Evolutionary conservation across 2,888 invertebrate genomes (phyloP).

Genomic region (Drosophila phalerata): DNA sequence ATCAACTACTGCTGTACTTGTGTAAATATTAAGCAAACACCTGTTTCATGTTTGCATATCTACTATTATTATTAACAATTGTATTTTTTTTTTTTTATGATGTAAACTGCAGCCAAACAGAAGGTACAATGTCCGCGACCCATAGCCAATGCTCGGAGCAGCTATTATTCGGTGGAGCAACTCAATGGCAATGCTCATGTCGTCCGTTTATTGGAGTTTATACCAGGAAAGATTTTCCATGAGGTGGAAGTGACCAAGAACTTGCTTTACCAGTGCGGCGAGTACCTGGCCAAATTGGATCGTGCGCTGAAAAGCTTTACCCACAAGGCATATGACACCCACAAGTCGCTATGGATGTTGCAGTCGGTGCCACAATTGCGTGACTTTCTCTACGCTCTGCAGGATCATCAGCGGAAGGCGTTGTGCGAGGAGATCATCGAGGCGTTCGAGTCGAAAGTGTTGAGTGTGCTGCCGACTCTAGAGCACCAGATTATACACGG

Average conservation of each 20-base stretch:
- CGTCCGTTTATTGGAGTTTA: constrained; percentile 91
- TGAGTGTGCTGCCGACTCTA: constrained; percentile 87
- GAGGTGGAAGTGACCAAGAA: constrained; percentile 88
- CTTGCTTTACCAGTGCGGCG: constrained; percentile 90
- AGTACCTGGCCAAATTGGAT: constrained; percentile 90
- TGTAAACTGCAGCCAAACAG: constrained; percentile 86
- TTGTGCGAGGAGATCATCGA: constrained; percentile 88
- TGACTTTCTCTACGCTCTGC: constrained; percentile 90
- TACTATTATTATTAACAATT: constrained; percentile 11
- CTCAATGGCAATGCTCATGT: constrained; percentile 87
- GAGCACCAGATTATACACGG: constrained; percentile 93
- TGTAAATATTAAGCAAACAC: constrained; percentile 86
- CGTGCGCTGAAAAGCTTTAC: constrained; percentile 90
- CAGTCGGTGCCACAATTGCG: constrained; percentile 89
- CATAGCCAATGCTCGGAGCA: constrained; percentile 89
- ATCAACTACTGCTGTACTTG: constrained; percentile 90
- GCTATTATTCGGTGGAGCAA: constrained; percentile 87
- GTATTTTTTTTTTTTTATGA: not conserved
- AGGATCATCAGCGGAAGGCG: constrained; percentile 87
- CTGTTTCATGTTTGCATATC: not conserved
- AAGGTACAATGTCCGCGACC: constrained; percentile 90
- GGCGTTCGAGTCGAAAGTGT: constrained; percentile 89
- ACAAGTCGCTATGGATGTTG: constrained; percentile 92
- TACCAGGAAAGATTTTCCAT: constrained; percentile 90
- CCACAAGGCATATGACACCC: constrained; percentile 89